Evolutionary conservation across 2,113 vertebrate species (phyloP).

Genomic region (Steatornis caripensis): DNA sequence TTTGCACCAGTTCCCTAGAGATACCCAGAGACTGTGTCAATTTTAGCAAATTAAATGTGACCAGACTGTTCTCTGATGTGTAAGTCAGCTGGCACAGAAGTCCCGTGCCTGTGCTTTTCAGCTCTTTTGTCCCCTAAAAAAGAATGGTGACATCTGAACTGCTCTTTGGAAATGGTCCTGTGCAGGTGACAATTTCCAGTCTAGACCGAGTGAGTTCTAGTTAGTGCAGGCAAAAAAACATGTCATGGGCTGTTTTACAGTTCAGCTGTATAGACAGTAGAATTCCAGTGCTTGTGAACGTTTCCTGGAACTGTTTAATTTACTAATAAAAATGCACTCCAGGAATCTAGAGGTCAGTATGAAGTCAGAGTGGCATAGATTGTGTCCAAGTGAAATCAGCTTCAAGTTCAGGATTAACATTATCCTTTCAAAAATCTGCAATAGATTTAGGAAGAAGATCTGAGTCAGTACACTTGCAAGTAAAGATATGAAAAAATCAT

Average conservation of each 20-base stretch:
- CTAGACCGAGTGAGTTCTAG: neutral
- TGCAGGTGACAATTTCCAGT: neutral
- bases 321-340: slow-evolving; percentile 43
- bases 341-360: slow-evolving; percentile 28
- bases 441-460: slow-evolving; percentile 2
- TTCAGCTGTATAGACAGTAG: slow-evolving; percentile 17
- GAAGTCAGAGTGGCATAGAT: neutral
- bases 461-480: neutral
- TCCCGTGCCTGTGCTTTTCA: neutral
- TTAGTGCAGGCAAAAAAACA: neutral
- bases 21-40: neutral
- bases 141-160: neutral
- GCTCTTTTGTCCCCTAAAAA: neutral
- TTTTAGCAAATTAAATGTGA: neutral
- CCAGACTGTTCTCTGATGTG: neutral
- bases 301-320: slow-evolving; percentile 63
- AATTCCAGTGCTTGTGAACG: neutral
- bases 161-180: neutral
- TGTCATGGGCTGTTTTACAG: neutral
- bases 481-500: neutral
- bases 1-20: neutral
- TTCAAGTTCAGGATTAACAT: neutral
- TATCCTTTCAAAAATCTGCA: neutral
- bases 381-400: slow-evolving; percentile 25
- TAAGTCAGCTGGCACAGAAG: neutral